These are phyloP conservation scores for Thunnus thynnus DNA, from an alignment of 2,113 vertebrate species.

Conservation along the genomic window DNA sequence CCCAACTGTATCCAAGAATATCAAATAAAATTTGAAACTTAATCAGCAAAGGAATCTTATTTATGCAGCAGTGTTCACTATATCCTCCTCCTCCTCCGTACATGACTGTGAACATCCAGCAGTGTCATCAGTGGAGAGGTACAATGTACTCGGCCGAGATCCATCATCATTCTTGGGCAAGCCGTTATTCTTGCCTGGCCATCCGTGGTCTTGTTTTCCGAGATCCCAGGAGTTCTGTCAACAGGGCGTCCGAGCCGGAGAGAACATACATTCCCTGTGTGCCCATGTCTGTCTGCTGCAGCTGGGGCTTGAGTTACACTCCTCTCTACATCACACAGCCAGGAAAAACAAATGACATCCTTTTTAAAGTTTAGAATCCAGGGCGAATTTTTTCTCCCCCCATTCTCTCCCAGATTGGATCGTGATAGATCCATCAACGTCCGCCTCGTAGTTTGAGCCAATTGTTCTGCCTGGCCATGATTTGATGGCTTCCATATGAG, in stretches of 20 bases:
- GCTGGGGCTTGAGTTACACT: conserved; percentile 64
- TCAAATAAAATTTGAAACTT: conserved; percentile 22
- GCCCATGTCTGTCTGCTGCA: conserved; percentile 48
- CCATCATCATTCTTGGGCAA: conserved; percentile 25
- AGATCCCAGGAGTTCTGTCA: conserved; percentile 61
- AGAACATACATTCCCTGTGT: conserved; percentile 54
- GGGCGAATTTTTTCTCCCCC: neutral
- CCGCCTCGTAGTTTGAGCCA: conserved; percentile 51
- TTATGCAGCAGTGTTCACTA: neutral
- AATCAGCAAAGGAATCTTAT: conserved; percentile 4
- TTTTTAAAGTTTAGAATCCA: conserved; percentile 56
- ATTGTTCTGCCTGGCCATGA: conserved; percentile 60
- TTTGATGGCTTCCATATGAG: conserved; percentile 78
- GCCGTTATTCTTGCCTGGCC: conserved; percentile 8
- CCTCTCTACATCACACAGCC: conserved; percentile 49
- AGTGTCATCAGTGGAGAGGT: conserved; percentile 3
- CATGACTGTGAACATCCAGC: neutral
- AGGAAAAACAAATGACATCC: conserved; percentile 77
- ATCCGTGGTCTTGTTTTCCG: conserved; percentile 25
- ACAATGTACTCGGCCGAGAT: neutral
- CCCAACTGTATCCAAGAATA: conserved; percentile 27
- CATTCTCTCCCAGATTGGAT: conserved; percentile 46
- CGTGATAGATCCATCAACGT: conserved; percentile 73
- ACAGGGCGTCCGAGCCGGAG: conserved; percentile 15
- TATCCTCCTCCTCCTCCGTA: neutral